These are phyloP conservation scores for Homalodisca vitripennis DNA, from an alignment of 1,140 invertebrate genomes.

Conservation along the genomic window DNA sequence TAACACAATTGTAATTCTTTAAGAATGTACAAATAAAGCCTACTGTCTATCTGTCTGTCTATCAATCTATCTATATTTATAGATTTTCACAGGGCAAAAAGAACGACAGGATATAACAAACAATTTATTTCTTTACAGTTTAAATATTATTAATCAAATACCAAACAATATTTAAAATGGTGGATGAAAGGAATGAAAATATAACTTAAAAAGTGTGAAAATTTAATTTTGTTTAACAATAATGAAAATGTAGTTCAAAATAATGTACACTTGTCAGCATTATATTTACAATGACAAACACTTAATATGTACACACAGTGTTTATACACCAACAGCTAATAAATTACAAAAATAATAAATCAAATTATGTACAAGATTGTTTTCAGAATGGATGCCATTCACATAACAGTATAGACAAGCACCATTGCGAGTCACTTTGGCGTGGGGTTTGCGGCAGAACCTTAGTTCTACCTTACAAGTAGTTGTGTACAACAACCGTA, in stretches of 20 bases:
- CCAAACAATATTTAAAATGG: constrained; percentile 1
- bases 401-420: constrained; percentile 9
- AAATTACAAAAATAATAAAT: constrained; percentile 27
- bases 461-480: not conserved
- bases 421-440: constrained; percentile 17
- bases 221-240: constrained; percentile 15
- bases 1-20: too few species aligned
- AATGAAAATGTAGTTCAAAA: not conserved
- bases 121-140: too few species aligned
- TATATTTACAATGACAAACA: not conserved
- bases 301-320: constrained; percentile 14
- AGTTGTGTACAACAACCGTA: not conserved
- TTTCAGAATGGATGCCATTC: constrained; percentile 23
- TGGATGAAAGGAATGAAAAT: constrained; percentile 19
- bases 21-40: too few species aligned
- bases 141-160: too few species aligned
- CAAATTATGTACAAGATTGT: constrained; percentile 3
- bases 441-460: not conserved
- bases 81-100: too few species aligned
- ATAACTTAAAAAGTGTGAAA: constrained; percentile 25
- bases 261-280: not conserved
- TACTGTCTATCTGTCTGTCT: too few species aligned
- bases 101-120: too few species aligned
- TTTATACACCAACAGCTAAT: constrained; percentile 22
- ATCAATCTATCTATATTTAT: too few species aligned